A percentile compares a stretch with the other conserved stretches of the same genome.
Conservation (phyloP, 2,113 vertebrate genomes). For the Hymenochirus boettgeri region DNA sequence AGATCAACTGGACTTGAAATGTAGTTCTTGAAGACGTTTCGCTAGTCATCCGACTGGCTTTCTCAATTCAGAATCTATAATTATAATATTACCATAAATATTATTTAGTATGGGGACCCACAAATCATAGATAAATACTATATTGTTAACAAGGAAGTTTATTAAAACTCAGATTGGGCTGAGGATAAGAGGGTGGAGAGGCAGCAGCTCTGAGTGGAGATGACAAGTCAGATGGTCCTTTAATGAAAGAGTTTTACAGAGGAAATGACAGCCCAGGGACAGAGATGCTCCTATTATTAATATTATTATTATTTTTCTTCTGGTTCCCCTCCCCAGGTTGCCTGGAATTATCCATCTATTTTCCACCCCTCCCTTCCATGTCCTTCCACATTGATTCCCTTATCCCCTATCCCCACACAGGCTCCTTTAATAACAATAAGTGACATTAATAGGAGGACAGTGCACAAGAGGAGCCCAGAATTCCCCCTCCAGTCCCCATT, state of each 20-base stretch:
- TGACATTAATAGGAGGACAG: slow-evolving; percentile 54
- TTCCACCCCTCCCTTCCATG: slow-evolving; percentile 26
- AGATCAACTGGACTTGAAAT: too few species aligned
- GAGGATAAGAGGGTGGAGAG: slow-evolving; percentile 70
- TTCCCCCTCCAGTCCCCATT: slow-evolving; percentile 57
- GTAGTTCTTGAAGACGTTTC: too few species aligned
- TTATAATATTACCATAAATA: too few species aligned
- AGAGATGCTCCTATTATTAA: too few species aligned
- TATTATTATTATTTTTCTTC: not conserved
- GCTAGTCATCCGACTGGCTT: too few species aligned
- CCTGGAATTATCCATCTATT: slow-evolving; percentile 73
- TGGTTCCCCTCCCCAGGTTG: slow-evolving; percentile 64
- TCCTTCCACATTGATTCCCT: slow-evolving; percentile 76
- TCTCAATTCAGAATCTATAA: too few species aligned
- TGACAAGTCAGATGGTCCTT: slow-evolving; percentile 78
- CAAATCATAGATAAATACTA: too few species aligned
- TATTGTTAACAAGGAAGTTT: slow-evolving; percentile 78
- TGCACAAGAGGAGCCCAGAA: slow-evolving; percentile 34
- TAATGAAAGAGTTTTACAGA: slow-evolving; percentile 75
- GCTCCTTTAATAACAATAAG: slow-evolving; percentile 77
- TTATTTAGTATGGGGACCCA: too few species aligned
- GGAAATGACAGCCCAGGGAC: slow-evolving; percentile 75
- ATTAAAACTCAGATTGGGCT: slow-evolving; percentile 85
- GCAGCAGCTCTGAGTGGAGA: slow-evolving; percentile 66
- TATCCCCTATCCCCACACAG: slow-evolving; percentile 78